These are phyloP conservation scores for Aphelenchoides besseyi DNA, from an alignment of 1,140 invertebrate genomes.

Conservation along the genomic window DNA sequence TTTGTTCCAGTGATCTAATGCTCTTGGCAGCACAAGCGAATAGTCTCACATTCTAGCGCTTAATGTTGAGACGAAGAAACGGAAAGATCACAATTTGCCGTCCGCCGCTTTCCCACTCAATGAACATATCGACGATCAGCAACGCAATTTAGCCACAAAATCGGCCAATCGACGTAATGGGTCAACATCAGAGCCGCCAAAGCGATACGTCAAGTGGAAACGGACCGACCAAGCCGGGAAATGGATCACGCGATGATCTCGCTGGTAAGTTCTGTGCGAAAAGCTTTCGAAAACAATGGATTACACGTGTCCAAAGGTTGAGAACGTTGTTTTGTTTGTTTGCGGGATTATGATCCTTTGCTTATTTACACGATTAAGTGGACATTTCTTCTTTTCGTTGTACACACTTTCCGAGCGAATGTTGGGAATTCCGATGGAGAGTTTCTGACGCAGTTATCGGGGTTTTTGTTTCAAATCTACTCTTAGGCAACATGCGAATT, in stretches of 20 bases:
- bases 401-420: neutral
- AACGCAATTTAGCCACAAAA: too few relatives aligned
- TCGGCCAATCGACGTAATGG: too few relatives aligned
- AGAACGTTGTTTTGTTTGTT: neutral
- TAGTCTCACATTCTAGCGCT: too few relatives aligned
- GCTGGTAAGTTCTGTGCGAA: conserved; percentile 3
- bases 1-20: too few relatives aligned
- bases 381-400: neutral
- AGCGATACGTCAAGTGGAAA: neutral
- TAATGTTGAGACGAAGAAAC: too few relatives aligned
- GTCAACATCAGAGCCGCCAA: conserved; percentile 11
- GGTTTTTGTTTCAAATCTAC: neutral
- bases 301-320: neutral
- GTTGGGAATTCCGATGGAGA: too few relatives aligned
- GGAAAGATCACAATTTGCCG: too few relatives aligned
- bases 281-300: neutral
- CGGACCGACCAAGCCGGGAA: neutral
- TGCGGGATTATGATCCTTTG: conserved; percentile 1
- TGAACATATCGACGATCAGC: too few relatives aligned
- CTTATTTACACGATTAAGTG: neutral
- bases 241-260: neutral
- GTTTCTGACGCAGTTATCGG: too few relatives aligned
- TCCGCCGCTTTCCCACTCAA: too few relatives aligned
- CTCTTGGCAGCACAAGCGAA: too few relatives aligned
- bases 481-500: neutral